A percentile compares a stretch with the other conserved stretches of the same genome.
Evolutionary conservation across 1,140 invertebrate genomes (phyloP).

Genomic region (Rhopalosiphum maidis): DNA sequence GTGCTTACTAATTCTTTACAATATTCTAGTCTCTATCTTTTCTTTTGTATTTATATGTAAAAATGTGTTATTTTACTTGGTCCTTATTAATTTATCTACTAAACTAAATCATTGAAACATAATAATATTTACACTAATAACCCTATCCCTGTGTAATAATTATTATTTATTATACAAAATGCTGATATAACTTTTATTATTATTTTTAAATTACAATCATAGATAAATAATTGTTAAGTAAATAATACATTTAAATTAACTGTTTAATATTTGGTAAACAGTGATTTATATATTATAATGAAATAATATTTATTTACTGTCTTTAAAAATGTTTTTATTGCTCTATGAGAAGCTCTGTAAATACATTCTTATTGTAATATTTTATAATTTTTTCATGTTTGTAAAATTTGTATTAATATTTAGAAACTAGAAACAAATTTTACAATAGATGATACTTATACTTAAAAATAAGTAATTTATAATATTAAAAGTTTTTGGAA

Average conservation of each 20-base stretch:
- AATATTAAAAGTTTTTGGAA: background rate
- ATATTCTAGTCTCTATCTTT: slow-evolving; percentile 13
- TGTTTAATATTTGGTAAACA: background rate
- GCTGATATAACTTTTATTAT: slow-evolving; percentile 3
- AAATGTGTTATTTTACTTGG: background rate
- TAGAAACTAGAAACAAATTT: background rate
- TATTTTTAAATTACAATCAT: background rate
- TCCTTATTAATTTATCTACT: background rate
- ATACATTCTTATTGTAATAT: background rate
- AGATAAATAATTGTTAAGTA: background rate
- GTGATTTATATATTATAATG: background rate
- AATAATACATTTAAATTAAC: background rate
- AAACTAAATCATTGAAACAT: background rate
- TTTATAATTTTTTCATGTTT: background rate
- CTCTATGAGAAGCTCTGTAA: background rate
- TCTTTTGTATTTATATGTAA: slow-evolving; percentile 29
- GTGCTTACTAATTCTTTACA: slow-evolving; percentile 34
- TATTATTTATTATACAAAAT: slow-evolving; percentile 20
- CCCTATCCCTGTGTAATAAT: background rate
- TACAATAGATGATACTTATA: background rate
- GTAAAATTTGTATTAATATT: background rate
- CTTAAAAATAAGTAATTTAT: background rate
- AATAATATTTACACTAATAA: slow-evolving; percentile 6
- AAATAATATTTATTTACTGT: background rate
- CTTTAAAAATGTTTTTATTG: background rate